phyloP scores from a whole-genome alignment of 2,797 vertebrate species.

The Sebastes hubbsi region DNA sequence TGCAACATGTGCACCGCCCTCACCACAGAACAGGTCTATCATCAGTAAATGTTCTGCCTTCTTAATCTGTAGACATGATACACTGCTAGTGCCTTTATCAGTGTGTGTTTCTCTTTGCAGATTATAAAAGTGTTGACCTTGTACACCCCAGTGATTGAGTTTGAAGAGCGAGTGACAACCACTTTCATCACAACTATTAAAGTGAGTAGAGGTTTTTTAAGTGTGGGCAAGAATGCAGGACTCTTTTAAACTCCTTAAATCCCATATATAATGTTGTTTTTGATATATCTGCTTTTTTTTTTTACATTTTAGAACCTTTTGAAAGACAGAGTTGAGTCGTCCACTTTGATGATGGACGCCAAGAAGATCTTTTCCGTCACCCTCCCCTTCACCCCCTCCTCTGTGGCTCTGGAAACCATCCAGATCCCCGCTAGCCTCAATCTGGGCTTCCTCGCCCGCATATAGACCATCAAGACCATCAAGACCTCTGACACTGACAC shows the following conservation, averaged over 20 bases:
- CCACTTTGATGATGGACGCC: slow-evolving; percentile 93
- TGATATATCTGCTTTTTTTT: not conserved
- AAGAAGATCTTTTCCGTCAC: slow-evolving; percentile 93
- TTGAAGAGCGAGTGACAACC: slow-evolving; percentile 92
- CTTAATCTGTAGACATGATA: not conserved
- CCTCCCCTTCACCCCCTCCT: slow-evolving; percentile 90
- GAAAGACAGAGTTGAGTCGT: slow-evolving; percentile 89
- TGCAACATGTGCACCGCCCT: slow-evolving; percentile 92
- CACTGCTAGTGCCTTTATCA: not conserved
- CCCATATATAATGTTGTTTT: not conserved
- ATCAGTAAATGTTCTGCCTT: not conserved
- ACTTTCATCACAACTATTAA: slow-evolving; percentile 90
- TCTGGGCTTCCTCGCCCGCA: slow-evolving; percentile 89
- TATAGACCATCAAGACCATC: slow-evolving; percentile 86
- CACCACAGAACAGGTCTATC: slow-evolving; percentile 75
- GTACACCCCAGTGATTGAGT: slow-evolving; percentile 95
- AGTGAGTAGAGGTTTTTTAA: slow-evolving; percentile 73
- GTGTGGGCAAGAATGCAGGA: not conserved
- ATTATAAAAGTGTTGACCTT: slow-evolving; percentile 94
- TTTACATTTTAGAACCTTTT: slow-evolving; percentile 84
- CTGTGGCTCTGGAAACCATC: slow-evolving; percentile 92
- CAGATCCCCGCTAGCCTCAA: slow-evolving; percentile 94
- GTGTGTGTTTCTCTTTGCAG: slow-evolving; percentile 68
- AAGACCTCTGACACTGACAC: slow-evolving; percentile 56
- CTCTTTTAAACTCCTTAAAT: not conserved